These are phyloP conservation scores for Dryas iulia DNA, from an alignment of 1,140 invertebrate species.

Conservation along the genomic window DNA sequence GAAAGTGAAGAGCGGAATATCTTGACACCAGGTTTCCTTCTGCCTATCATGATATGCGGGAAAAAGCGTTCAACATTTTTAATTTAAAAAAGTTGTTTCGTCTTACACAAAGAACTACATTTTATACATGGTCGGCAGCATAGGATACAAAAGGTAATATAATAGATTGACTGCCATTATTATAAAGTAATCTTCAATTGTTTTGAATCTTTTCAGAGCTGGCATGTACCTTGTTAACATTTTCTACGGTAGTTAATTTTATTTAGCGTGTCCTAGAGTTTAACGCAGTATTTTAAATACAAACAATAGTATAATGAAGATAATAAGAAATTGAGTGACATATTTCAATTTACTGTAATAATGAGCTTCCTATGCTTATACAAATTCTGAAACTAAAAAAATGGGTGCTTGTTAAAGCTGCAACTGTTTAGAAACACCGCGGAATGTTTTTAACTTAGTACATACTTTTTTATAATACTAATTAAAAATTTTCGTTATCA, in stretches of 20 bases:
- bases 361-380: too few species aligned
- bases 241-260: not conserved
- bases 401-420: not conserved
- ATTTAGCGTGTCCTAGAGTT: not conserved
- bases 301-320: not conserved
- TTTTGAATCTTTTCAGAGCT: not conserved
- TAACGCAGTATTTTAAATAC: not conserved
- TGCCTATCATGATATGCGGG: too few species aligned
- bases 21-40: too few species aligned
- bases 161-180: not conserved
- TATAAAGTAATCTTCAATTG: not conserved
- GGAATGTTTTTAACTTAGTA: not conserved
- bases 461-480: not conserved
- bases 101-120: too few species aligned
- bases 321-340: too few species aligned
- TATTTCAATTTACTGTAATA: too few species aligned
- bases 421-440: not conserved
- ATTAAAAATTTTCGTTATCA: not conserved
- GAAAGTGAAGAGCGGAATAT: too few species aligned
- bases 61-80: too few species aligned
- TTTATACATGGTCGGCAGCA: not conserved
- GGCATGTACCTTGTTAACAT: not conserved
- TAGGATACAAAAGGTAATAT: not conserved
- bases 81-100: too few species aligned
- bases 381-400: not conserved